Evolutionary conservation across 2,888 invertebrate species (phyloP).

Genomic region (Steinernema hermaphroditum): DNA sequence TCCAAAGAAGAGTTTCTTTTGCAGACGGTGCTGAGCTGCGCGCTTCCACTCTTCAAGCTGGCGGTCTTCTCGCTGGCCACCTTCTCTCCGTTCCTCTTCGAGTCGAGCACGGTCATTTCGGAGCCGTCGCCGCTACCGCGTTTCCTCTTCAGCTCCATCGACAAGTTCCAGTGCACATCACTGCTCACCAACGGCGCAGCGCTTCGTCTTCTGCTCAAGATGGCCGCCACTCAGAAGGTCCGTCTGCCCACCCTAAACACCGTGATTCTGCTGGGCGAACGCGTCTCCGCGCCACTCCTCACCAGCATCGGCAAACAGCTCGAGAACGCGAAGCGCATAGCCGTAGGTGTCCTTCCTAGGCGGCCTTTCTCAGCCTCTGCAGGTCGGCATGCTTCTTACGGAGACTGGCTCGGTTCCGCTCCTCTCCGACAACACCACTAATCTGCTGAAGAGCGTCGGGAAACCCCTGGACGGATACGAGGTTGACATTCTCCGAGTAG

Average conservation of each 20-base stretch:
- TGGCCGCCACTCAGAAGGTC: conserved; percentile 51
- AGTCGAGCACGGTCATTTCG: conserved; percentile 55
- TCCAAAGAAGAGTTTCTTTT: too few species aligned
- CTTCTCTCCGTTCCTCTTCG: conserved; percentile 59
- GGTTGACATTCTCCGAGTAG: conserved; percentile 37
- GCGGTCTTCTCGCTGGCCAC: conserved; percentile 60
- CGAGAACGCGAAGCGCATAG: conserved; percentile 59
- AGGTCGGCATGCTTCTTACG: conserved; percentile 63
- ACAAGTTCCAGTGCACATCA: conserved; percentile 55
- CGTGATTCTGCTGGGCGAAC: conserved; percentile 58
- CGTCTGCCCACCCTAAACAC: conserved; percentile 56
- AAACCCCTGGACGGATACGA: conserved; percentile 36
- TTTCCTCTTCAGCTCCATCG: conserved; percentile 56
- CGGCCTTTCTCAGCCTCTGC: neutral
- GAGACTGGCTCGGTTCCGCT: too few species aligned
- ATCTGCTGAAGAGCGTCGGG: conserved; percentile 57
- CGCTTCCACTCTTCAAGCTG: conserved; percentile 63
- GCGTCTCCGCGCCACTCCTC: conserved; percentile 57
- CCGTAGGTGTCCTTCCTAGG: conserved; percentile 41
- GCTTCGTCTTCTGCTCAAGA: conserved; percentile 56
- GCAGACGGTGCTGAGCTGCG: conserved; percentile 60
- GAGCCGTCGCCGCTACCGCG: conserved; percentile 62
- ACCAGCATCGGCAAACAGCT: conserved; percentile 54
- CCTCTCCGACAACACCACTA: conserved; percentile 54
- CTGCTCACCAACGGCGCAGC: conserved; percentile 61